Conservation (phyloP, 2,113 vertebrate genomes). For the Xiphophorus maculatus region DNA sequence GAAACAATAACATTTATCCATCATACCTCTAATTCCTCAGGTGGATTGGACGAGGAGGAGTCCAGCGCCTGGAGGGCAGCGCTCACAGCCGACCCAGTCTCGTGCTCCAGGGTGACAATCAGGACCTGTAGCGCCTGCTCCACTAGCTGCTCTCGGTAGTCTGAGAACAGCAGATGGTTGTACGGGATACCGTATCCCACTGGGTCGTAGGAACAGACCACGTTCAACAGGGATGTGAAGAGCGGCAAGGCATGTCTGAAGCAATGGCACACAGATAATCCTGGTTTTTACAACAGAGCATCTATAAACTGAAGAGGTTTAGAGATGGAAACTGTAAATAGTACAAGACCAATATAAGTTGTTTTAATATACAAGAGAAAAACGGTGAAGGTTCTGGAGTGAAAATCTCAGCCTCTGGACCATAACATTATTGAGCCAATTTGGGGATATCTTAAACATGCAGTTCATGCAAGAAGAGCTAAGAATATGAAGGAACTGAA, state of each 20-base stretch:
- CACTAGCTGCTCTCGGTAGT: slow-evolving; percentile 92
- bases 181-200: slow-evolving; percentile 96
- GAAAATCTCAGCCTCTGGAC: background rate
- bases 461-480: background rate
- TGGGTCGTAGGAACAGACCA: slow-evolving; percentile 95
- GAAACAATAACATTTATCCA: background rate
- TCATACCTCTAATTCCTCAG: slow-evolving; percentile 86
- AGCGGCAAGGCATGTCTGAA: slow-evolving; percentile 92
- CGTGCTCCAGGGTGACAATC: slow-evolving; percentile 92
- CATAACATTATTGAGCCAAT: background rate
- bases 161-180: slow-evolving; percentile 95
- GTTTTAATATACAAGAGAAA: background rate
- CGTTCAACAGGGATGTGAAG: slow-evolving; percentile 95
- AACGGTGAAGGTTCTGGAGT: background rate
- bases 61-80: slow-evolving; percentile 72
- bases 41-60: slow-evolving; percentile 64
- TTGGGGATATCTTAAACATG: background rate
- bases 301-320: background rate
- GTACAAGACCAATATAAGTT: background rate
- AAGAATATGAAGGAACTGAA: background rate
- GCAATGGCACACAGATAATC: background rate
- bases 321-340: background rate
- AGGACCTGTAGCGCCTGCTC: slow-evolving; percentile 94
- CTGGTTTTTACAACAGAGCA: background rate
- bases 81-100: slow-evolving; percentile 78